Conservation (phyloP, 2,888 invertebrate genomes). For the Plebejus melissa region DNA sequence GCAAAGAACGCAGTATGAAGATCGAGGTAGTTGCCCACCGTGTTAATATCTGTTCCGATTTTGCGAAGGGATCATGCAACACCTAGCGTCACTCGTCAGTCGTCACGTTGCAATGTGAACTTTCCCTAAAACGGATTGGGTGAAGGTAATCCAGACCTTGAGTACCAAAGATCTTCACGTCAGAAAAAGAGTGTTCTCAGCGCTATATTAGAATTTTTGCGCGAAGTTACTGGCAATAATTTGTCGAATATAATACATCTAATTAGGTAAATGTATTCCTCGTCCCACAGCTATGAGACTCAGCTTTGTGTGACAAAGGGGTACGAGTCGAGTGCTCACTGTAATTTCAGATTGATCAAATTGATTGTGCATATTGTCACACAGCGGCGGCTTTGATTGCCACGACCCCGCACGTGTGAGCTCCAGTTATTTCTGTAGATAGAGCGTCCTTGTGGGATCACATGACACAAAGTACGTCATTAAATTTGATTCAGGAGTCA, state of each 20-base stretch:
- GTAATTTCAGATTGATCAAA: slow-evolving; percentile 29
- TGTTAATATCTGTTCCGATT: no score
- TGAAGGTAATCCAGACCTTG: no score
- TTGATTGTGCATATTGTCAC: slow-evolving; percentile 29
- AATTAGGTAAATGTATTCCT: background rate
- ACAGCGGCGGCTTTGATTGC: slow-evolving; percentile 18
- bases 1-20: no score
- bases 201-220: background rate
- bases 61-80: no score
- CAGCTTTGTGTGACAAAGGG: slow-evolving; percentile 25
- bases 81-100: no score
- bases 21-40: no score
- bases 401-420: slow-evolving; percentile 11
- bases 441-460: background rate
- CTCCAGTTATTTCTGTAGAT: slow-evolving; percentile 11
- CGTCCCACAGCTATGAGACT: background rate
- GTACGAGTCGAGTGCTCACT: slow-evolving; percentile 40
- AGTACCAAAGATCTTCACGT: background rate
- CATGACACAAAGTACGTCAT: background rate
- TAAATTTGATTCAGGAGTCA: background rate
- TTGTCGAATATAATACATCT: background rate
- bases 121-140: no score
- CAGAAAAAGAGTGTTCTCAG: background rate
- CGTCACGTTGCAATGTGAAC: no score
- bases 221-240: background rate